Conservation (phyloP, 2,888 invertebrate species). For the Gerris lacustris region DNA sequence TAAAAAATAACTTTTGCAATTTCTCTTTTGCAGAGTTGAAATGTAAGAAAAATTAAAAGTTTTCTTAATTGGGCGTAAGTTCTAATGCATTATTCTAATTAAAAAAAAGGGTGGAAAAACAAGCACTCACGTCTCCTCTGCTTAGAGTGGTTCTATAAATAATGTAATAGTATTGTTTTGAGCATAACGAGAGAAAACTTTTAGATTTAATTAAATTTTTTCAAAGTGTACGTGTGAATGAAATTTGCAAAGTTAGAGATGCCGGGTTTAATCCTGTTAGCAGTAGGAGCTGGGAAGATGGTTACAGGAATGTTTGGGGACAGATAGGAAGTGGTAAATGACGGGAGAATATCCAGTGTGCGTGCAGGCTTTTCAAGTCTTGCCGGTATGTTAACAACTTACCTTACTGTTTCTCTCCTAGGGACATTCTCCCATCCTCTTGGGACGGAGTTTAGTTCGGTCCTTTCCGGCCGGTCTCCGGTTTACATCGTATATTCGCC, state of each 20-base stretch:
- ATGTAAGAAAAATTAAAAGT: too few species aligned
- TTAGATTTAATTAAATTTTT: background rate
- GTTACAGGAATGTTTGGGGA: background rate
- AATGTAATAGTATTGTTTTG: too few species aligned
- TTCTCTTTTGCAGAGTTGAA: too few species aligned
- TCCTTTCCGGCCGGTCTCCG: background rate
- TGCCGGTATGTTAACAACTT: background rate
- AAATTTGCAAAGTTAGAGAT: background rate
- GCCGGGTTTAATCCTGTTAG: background rate
- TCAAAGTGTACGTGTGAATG: background rate
- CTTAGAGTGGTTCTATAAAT: too few species aligned
- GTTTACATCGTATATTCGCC: background rate
- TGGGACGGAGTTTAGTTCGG: background rate
- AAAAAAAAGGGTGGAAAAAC: too few species aligned
- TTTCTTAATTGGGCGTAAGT: too few species aligned
- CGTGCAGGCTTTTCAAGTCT: background rate
- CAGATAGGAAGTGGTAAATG: background rate
- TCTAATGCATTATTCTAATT: too few species aligned
- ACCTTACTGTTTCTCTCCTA: background rate
- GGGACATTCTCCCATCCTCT: background rate
- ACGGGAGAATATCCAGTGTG: background rate
- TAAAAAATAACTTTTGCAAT: too few species aligned
- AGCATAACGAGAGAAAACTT: background rate
- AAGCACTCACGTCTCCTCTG: too few species aligned
- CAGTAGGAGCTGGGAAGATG: background rate